Conservation (phyloP, 2,113 vertebrate species). For the Sinocyclocheilus grahami region DNA sequence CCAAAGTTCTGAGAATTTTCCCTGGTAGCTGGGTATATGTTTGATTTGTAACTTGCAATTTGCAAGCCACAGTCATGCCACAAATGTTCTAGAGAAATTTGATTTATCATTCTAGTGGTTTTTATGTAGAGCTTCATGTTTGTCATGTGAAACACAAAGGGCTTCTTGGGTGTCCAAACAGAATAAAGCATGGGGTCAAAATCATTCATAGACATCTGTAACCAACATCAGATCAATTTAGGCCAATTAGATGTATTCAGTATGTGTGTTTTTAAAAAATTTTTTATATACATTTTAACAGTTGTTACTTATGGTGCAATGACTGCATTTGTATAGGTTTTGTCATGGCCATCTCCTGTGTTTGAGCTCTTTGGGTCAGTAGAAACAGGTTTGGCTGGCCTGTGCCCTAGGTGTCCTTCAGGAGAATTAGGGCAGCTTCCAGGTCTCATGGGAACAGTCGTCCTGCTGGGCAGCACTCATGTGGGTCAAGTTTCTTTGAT, state of each 20-base stretch:
- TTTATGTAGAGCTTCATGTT: neutral
- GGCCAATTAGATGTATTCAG: neutral
- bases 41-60: neutral
- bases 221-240: neutral
- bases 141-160: neutral
- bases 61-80: neutral
- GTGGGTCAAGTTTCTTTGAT: neutral
- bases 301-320: neutral
- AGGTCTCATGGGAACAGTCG: conserved; percentile 37
- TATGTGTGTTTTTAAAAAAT: neutral
- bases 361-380: conserved; percentile 63
- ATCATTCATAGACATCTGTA: neutral
- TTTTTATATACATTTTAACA: neutral
- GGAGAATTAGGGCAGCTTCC: conserved; percentile 56
- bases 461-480: conserved; percentile 27
- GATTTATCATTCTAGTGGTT: neutral
- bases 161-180: neutral
- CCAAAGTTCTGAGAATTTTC: neutral
- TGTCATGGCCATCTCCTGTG: neutral
- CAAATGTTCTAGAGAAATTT: neutral
- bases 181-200: neutral
- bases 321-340: neutral
- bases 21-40: neutral
- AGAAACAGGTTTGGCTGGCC: conserved; percentile 69
- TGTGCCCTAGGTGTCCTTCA: conserved; percentile 50